Conservation (phyloP, 2,888 invertebrate genomes). For the Amphipoea lucens region DNA sequence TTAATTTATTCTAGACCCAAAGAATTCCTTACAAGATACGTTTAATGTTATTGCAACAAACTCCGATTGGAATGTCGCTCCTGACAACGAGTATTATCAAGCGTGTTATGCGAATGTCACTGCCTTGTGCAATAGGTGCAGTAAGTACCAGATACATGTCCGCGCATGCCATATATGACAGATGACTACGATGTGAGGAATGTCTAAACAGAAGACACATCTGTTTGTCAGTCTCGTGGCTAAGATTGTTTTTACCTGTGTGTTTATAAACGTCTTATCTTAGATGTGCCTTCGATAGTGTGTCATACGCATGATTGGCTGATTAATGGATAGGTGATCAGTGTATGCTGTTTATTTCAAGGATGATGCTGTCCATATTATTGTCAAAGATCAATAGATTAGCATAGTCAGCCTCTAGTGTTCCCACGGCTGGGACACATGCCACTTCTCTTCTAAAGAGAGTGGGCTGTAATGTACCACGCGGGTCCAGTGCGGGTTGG, state of each 20-base stretch:
- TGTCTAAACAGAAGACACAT: conserved; percentile 44
- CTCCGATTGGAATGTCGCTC: conserved; percentile 44
- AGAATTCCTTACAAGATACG: conserved; percentile 12
- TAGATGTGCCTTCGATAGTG: neutral
- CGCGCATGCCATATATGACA: conserved; percentile 31
- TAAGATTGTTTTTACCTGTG: conserved; percentile 33
- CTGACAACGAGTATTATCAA: conserved; percentile 44
- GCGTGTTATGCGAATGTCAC: conserved; percentile 43
- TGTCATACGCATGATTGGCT: neutral
- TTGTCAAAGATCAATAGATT: no score
- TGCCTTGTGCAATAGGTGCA: conserved; percentile 44
- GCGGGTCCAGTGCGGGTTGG: neutral
- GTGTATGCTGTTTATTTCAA: neutral
- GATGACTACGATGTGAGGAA: conserved; percentile 36
- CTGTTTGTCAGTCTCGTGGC: conserved; percentile 27
- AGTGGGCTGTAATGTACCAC: neutral
- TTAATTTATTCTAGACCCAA: neutral
- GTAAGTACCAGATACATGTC: conserved; percentile 20
- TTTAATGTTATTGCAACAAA: conserved; percentile 10
- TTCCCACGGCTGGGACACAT: neutral
- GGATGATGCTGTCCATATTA: neutral
- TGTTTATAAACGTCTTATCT: conserved; percentile 25
- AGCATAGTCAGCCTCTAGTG: neutral
- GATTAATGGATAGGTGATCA: neutral
- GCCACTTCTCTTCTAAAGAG: neutral